phyloP scores from a whole-genome alignment of 2,797 vertebrate species.

The Bradypodion pumilum region DNA sequence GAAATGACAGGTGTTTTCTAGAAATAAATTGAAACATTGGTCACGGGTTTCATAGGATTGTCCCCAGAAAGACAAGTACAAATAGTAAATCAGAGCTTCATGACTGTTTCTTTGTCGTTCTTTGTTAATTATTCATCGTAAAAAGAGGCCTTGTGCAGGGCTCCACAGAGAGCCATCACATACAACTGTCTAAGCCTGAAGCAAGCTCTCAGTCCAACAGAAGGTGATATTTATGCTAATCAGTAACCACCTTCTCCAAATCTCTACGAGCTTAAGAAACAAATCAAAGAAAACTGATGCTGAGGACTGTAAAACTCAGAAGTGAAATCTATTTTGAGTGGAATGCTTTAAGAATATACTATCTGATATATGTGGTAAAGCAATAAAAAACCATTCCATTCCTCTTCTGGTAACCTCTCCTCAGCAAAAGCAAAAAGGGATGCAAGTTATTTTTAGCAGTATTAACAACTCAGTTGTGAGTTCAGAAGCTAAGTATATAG shows the following conservation, averaged over 20 bases:
- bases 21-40: conserved; percentile 50
- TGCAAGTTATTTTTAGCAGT: conserved; percentile 64
- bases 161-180: background rate
- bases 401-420: conserved; percentile 36
- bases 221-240: background rate
- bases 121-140: background rate
- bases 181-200: background rate
- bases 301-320: conserved; percentile 26
- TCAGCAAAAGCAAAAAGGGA: conserved; percentile 52
- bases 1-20: conserved; percentile 92
- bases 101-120: background rate
- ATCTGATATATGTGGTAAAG: conserved; percentile 47
- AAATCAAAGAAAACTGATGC: conserved; percentile 14
- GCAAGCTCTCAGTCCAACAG: conserved; percentile 5
- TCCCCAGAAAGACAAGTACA: background rate
- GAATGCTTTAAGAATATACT: conserved; percentile 43
- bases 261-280: conserved; percentile 31
- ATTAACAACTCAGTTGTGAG: conserved; percentile 62
- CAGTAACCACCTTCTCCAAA: background rate
- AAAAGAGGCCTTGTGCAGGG: background rate
- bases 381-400: conserved; percentile 54
- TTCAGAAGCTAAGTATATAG: conserved; percentile 76
- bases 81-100: background rate
- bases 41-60: conserved; percentile 33
- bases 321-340: conserved; percentile 1